Percentiles rank a stretch among this genome's conserved stretches.
Evolutionary conservation across 1,140 invertebrate species (phyloP).

Genomic region (Bemisia tabaci): DNA sequence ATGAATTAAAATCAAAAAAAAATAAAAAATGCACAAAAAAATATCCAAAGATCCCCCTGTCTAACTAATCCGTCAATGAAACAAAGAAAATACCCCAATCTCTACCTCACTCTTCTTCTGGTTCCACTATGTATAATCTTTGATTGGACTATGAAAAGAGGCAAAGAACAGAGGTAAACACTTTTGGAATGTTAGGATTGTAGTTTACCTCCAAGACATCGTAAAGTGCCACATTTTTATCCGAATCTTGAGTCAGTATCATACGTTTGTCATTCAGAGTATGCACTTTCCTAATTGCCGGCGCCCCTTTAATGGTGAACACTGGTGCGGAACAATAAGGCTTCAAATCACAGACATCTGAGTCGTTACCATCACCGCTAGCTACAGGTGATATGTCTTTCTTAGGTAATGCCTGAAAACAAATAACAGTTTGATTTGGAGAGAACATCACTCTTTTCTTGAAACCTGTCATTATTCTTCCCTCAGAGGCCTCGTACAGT

Average conservation of each 20-base stretch:
- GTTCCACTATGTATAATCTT: too few species aligned
- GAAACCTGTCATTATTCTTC: neutral
- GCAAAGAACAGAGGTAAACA: too few species aligned
- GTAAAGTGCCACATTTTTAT: conserved; percentile 88
- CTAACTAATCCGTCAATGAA: too few species aligned
- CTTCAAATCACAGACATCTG: conserved; percentile 13
- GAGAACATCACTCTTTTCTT: neutral
- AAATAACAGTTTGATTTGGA: neutral
- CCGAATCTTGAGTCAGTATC: conserved; percentile 92
- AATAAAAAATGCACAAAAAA: too few species aligned
- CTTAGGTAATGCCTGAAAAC: conserved; percentile 34
- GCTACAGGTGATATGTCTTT: conserved; percentile 32
- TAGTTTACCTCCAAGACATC: conserved; percentile 91
- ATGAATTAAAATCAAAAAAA: too few species aligned
- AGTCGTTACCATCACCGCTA: conserved; percentile 10
- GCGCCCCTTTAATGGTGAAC: conserved; percentile 58
- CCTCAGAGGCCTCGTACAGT: too few species aligned
- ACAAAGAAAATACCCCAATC: too few species aligned
- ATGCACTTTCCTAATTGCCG: conserved; percentile 82
- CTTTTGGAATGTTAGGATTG: too few species aligned
- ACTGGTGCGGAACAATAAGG: conserved; percentile 33
- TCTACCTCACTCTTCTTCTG: too few species aligned
- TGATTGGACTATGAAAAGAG: too few species aligned
- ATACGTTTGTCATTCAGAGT: conserved; percentile 94
- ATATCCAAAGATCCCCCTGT: too few species aligned